Evolutionary conservation across 1,140 invertebrate genomes (phyloP).

Genomic region (Pteromalus puparum): DNA sequence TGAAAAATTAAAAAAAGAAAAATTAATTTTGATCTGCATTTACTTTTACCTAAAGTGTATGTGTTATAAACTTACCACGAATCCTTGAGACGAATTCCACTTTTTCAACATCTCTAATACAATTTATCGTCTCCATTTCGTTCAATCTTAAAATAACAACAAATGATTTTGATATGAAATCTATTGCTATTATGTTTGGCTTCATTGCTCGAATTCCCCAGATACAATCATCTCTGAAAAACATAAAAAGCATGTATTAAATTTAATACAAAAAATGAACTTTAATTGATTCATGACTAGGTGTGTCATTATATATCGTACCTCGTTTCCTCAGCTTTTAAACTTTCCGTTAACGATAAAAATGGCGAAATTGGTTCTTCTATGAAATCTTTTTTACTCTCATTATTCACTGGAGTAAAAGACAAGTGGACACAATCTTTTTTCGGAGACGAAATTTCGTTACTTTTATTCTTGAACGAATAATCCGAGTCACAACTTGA

Average conservation of each 20-base stretch:
- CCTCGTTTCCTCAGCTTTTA: constrained; percentile 52
- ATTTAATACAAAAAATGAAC: not conserved
- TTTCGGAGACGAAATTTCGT: not conserved
- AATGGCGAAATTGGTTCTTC: constrained; percentile 46
- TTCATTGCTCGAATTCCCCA: constrained; percentile 59
- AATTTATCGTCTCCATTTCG: not conserved
- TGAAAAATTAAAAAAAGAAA: constrained; percentile 38
- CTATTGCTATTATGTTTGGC: constrained; percentile 54
- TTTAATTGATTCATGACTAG: not conserved
- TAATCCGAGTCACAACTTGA: not conserved
- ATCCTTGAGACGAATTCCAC: constrained; percentile 60
- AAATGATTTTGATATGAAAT: constrained; percentile 63
- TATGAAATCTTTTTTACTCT: not conserved
- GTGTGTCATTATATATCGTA: constrained; percentile 41
- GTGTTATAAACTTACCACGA: constrained; percentile 53
- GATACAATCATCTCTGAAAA: constrained; percentile 63
- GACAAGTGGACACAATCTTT: not conserved
- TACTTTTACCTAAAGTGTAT: constrained; percentile 13
- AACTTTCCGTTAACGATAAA: constrained; percentile 45
- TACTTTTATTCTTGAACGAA: not conserved
- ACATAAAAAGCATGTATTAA: not conserved
- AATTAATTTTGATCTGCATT: not conserved
- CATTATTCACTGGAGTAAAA: not conserved
- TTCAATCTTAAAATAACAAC: constrained; percentile 55
- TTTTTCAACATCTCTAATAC: constrained; percentile 49